Percentiles rank a stretch among this genome's conserved stretches.
Conservation (phyloP, 1,140 invertebrate genomes). For the Radopholus similis region DNA sequence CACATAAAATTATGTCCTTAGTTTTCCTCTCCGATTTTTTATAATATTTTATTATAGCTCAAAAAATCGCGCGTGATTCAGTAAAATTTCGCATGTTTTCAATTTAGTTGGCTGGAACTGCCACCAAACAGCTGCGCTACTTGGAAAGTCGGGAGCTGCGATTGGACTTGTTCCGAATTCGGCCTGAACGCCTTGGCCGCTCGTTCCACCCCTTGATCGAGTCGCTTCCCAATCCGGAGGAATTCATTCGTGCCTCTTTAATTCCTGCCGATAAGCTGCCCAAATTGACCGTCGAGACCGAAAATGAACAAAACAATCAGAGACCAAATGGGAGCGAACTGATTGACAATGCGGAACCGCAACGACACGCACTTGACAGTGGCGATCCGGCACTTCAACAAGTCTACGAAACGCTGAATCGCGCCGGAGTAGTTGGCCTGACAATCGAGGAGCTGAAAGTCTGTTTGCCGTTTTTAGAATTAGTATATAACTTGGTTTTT, state of each 20-base stretch:
- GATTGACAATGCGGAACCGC: not conserved
- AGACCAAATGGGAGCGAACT: not conserved
- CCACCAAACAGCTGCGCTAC: constrained; percentile 27
- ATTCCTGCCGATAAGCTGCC: not conserved
- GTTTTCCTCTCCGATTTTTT: not conserved
- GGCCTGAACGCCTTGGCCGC: not conserved
- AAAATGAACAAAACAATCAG: not conserved
- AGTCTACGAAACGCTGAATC: not conserved
- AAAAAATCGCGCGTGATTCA: not conserved
- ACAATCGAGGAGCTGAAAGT: constrained; percentile 5
- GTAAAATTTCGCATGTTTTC: not conserved
- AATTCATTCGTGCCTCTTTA: too few species aligned
- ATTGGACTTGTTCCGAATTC: constrained; percentile 13
- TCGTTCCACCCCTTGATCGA: not conserved
- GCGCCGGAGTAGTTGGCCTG: not conserved
- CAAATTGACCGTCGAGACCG: not conserved
- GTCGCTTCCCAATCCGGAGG: not conserved
- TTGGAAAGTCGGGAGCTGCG: constrained; percentile 17
- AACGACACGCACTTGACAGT: not conserved
- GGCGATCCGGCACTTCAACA: not conserved
- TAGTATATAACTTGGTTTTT: not conserved
- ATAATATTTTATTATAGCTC: not conserved
- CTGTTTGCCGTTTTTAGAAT: not conserved
- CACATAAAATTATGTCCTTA: not conserved
- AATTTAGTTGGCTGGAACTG: not conserved